These are phyloP conservation scores for Brachylomia viminalis DNA, from an alignment of 2,888 invertebrate species.

Conservation along the genomic window DNA sequence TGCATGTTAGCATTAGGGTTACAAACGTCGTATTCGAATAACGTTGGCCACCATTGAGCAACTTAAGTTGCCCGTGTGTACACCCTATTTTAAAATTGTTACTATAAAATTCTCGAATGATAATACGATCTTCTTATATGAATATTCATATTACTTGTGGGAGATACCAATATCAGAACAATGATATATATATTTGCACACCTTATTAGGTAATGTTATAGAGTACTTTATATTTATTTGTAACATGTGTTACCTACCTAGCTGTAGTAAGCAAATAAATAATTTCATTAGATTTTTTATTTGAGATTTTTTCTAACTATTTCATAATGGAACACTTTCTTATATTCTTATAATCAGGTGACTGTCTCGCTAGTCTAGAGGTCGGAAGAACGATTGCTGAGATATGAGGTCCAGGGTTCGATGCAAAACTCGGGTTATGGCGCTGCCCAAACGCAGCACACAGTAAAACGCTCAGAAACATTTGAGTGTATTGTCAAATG, in stretches of 20 bases:
- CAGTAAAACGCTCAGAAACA: no score
- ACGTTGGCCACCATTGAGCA: not conserved
- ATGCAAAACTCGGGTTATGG: not conserved
- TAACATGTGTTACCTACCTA: no score
- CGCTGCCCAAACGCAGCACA: no score
- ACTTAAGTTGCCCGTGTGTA: constrained; percentile 20
- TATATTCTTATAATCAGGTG: constrained; percentile 1
- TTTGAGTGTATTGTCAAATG: no score
- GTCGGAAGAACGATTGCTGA: not conserved
- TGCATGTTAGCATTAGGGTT: not conserved
- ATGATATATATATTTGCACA: no score
- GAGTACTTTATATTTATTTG: no score
- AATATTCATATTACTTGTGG: constrained; percentile 6
- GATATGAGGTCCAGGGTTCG: not conserved
- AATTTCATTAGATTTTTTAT: no score
- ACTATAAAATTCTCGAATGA: constrained; percentile 15
- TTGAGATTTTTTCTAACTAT: constrained; percentile 25
- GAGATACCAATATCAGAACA: no score
- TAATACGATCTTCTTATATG: not conserved
- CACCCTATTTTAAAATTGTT: not conserved
- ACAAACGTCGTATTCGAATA: not conserved
- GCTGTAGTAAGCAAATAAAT: no score
- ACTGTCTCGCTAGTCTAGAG: not conserved
- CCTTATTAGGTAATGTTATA: no score
- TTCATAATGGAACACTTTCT: not conserved